Percentiles rank a stretch among this genome's conserved stretches.
Conservation (phyloP, 1,140 invertebrate genomes). For the Lordiphosa collinella region DNA sequence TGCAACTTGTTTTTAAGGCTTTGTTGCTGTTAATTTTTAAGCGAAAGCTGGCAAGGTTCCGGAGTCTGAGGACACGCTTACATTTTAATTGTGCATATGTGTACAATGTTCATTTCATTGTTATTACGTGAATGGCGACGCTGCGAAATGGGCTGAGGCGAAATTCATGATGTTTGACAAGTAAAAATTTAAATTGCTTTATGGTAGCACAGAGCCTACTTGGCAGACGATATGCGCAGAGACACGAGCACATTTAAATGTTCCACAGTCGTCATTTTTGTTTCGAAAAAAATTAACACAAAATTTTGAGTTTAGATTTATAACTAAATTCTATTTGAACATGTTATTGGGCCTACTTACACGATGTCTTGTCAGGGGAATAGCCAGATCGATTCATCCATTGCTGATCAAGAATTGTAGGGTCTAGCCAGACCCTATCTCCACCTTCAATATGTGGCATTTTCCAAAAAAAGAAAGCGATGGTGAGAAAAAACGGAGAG, state of each 20-base stretch:
- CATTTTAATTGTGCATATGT: constrained; percentile 48
- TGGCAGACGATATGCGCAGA: too few species aligned
- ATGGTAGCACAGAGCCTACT: constrained; percentile 23
- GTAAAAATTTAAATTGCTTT: constrained; percentile 52
- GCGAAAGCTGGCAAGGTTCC: not conserved
- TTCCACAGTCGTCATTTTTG: too few species aligned
- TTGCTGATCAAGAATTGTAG: too few species aligned
- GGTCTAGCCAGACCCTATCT: too few species aligned
- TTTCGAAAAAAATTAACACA: not conserved
- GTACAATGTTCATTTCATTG: constrained; percentile 43
- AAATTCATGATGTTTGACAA: constrained; percentile 5
- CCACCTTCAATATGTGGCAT: too few species aligned
- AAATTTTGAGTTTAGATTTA: not conserved
- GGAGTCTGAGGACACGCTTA: constrained; percentile 12
- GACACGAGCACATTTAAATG: too few species aligned
- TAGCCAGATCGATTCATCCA: too few species aligned
- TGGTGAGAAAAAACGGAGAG: not conserved
- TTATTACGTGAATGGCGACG: not conserved
- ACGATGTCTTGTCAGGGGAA: too few species aligned
- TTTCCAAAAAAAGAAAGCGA: too few species aligned
- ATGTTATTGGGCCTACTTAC: too few species aligned
- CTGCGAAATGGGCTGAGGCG: too few species aligned
- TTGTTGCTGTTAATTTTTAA: constrained; percentile 46
- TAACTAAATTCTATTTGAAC: too few species aligned
- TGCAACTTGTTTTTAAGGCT: constrained; percentile 33